These are phyloP conservation scores for Odocoileus hemionus DNA, from an alignment of 2,113 vertebrate genomes.

Conservation along the genomic window DNA sequence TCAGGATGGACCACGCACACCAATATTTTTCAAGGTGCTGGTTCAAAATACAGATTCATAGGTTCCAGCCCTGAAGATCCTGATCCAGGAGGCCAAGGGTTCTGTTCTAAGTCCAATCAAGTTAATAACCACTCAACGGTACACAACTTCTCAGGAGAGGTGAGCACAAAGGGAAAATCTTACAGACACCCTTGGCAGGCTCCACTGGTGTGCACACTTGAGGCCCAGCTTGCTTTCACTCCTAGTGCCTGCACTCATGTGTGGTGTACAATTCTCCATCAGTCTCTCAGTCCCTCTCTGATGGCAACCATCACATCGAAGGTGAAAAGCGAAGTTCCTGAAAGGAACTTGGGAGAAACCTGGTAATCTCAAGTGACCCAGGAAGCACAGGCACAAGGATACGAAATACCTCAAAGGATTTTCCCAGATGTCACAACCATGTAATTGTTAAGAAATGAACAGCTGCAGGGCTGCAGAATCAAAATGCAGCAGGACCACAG, in stretches of 20 bases:
- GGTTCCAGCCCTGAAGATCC: conserved; percentile 12
- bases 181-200: not conserved
- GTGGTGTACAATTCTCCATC: not conserved
- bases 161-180: not conserved
- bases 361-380: conserved; percentile 49
- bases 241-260: not conserved
- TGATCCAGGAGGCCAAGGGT: not conserved
- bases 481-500: conserved; percentile 30
- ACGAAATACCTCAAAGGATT: conserved; percentile 62
- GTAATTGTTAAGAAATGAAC: conserved; percentile 56
- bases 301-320: conserved; percentile 45
- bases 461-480: conserved; percentile 45
- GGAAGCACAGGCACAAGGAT: conserved; percentile 50
- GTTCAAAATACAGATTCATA: not conserved
- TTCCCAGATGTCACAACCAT: conserved; percentile 55
- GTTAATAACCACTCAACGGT: not conserved
- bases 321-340: not conserved
- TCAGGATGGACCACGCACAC: not conserved
- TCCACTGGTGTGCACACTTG: not conserved
- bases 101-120: conserved; percentile 6
- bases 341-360: conserved; percentile 62
- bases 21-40: not conserved
- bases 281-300: not conserved
- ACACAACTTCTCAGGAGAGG: not conserved
- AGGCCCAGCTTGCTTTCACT: not conserved